Evolutionary conservation across 1,140 invertebrate genomes (phyloP).

Genomic region (Ceratitis capitata): DNA sequence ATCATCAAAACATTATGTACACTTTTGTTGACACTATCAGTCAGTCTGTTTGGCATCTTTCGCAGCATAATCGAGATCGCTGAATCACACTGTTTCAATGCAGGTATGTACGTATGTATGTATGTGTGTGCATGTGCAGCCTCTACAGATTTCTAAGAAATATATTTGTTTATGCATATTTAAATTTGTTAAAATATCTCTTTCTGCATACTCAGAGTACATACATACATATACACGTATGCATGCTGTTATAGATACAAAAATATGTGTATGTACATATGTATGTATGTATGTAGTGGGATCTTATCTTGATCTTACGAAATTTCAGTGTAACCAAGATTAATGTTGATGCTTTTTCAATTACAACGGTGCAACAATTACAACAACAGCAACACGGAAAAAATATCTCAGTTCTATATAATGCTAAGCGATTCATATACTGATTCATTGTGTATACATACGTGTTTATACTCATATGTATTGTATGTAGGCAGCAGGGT

Average conservation of each 20-base stretch:
- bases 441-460: not conserved
- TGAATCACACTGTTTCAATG: constrained; percentile 1
- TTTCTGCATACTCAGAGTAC: too few relatives aligned
- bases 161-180: not conserved
- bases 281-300: not conserved
- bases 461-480: not conserved
- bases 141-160: not conserved
- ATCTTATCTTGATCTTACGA: constrained; percentile 44
- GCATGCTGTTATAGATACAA: not conserved
- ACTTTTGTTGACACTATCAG: not conserved
- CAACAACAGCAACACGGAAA: not conserved
- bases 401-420: too few relatives aligned
- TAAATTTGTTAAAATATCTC: too few relatives aligned
- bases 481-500: not conserved
- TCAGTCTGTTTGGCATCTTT: not conserved
- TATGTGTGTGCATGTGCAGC: not conserved
- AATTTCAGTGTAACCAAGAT: constrained; percentile 58
- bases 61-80: constrained; percentile 15
- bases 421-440: not conserved
- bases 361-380: constrained; percentile 56
- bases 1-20: not conserved
- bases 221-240: too few relatives aligned
- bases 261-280: not conserved
- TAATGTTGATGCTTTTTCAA: constrained; percentile 66
- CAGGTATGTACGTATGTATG: too few relatives aligned